Evolutionary conservation across 2,113 vertebrate species (phyloP).

Genomic region (Esox niger): DNA sequence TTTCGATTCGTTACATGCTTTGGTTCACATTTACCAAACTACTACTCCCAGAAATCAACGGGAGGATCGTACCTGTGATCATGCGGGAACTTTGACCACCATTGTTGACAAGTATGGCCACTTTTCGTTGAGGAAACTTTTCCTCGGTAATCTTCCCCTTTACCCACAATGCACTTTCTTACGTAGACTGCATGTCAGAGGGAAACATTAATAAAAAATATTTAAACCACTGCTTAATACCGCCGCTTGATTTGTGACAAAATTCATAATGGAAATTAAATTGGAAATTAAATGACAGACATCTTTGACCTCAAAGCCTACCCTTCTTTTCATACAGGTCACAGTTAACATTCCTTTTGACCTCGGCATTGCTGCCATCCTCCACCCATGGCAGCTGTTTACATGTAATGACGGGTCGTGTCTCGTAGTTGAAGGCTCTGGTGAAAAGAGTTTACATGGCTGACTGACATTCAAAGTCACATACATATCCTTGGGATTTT

Average conservation of each 20-base stretch:
- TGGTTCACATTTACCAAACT: background rate
- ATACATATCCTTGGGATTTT: too few species aligned
- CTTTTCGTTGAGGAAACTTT: constrained; percentile 73
- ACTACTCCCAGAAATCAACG: background rate
- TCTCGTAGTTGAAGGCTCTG: constrained; percentile 89
- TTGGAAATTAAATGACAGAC: too few species aligned
- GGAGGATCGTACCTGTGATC: constrained; percentile 82
- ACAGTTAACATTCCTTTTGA: constrained; percentile 85
- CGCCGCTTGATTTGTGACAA: background rate
- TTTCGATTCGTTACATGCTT: background rate
- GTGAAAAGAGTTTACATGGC: constrained; percentile 1
- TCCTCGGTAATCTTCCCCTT: constrained; percentile 83
- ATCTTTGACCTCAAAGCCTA: constrained; percentile 37
- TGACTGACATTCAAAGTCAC: too few species aligned
- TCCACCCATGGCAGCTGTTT: constrained; percentile 88
- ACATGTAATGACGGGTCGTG: constrained; percentile 75
- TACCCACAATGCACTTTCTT: constrained; percentile 81
- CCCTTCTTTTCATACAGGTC: constrained; percentile 97
- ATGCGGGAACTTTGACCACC: constrained; percentile 87
- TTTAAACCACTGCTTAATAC: background rate
- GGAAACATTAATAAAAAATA: too few species aligned
- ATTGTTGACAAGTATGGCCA: constrained; percentile 84
- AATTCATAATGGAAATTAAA: too few species aligned
- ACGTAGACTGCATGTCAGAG: constrained; percentile 78
- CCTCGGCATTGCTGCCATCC: constrained; percentile 67